Percentiles rank a stretch among this genome's conserved stretches.
Evolutionary conservation across 2,113 vertebrate genomes (phyloP).

Genomic region (Circaetus cinerascens): DNA sequence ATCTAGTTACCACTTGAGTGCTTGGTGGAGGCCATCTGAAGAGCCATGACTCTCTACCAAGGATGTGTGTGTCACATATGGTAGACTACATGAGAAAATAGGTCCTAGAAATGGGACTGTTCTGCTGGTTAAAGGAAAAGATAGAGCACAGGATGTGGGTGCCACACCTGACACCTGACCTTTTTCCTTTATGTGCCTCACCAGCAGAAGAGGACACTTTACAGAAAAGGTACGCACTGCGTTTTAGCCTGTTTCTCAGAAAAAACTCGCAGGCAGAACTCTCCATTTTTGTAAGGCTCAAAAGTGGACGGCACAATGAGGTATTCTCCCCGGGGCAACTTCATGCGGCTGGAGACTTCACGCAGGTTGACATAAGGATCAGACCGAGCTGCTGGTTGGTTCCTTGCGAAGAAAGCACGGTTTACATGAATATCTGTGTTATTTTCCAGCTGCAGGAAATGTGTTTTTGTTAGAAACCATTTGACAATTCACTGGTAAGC

Average conservation of each 20-base stretch:
- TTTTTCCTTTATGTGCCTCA: not conserved
- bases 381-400: slow-evolving; percentile 61
- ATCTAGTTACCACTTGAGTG: not conserved
- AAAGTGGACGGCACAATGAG: slow-evolving; percentile 86
- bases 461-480: not conserved
- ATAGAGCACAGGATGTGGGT: not conserved
- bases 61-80: not conserved
- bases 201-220: not conserved
- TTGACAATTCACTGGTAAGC: not conserved
- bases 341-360: slow-evolving; percentile 78
- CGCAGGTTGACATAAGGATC: slow-evolving; percentile 79
- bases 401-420: slow-evolving; percentile 74
- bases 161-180: not conserved
- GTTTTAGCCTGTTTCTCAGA: slow-evolving; percentile 78
- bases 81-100: not conserved
- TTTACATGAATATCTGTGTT: slow-evolving; percentile 69
- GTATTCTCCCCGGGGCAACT: slow-evolving; percentile 81
- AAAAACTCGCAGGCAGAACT: slow-evolving; percentile 86
- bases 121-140: not conserved
- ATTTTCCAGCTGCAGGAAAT: slow-evolving; percentile 41
- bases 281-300: slow-evolving; percentile 79
- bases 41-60: not conserved
- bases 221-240: slow-evolving; percentile 66
- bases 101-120: not conserved
- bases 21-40: not conserved